Conservation (phyloP, 1,140 invertebrate species). For the Rhyacophila brunnea region DNA sequence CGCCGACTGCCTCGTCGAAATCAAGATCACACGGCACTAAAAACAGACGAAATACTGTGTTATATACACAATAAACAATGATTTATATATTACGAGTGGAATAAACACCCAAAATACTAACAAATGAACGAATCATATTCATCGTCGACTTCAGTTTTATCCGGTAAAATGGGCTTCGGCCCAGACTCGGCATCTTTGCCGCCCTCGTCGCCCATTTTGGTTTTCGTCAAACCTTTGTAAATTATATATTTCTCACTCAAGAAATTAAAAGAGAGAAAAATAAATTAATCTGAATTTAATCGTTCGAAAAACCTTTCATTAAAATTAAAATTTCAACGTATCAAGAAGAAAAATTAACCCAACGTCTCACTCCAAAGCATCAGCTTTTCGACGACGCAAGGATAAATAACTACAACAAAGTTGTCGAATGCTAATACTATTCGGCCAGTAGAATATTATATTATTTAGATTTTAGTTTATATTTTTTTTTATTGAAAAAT, state of each 20-base stretch:
- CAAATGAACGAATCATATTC: background rate
- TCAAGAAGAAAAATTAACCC: background rate
- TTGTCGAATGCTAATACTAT: too few relatives aligned
- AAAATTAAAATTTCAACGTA: background rate
- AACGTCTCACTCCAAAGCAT: background rate
- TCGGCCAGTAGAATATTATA: too few relatives aligned
- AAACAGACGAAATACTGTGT: constrained; percentile 23
- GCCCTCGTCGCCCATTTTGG: constrained; percentile 21
- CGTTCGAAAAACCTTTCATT: constrained; percentile 7
- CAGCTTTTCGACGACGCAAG: background rate
- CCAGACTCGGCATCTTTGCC: constrained; percentile 24
- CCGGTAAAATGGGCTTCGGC: constrained; percentile 3
- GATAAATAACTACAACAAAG: background rate
- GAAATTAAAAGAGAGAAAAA: too few relatives aligned
- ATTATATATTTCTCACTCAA: background rate
- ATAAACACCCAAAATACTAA: background rate
- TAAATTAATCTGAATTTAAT: too few relatives aligned
- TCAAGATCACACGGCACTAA: constrained; percentile 48
- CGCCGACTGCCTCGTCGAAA: constrained; percentile 52
- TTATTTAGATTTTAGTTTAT: too few relatives aligned
- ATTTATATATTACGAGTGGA: background rate
- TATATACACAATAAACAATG: background rate
- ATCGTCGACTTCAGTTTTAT: constrained; percentile 9
- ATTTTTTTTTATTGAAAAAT: too few relatives aligned
- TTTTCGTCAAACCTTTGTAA: background rate